These are phyloP conservation scores for Cerastis leucographa DNA, from an alignment of 2,888 invertebrate genomes.

Conservation along the genomic window DNA sequence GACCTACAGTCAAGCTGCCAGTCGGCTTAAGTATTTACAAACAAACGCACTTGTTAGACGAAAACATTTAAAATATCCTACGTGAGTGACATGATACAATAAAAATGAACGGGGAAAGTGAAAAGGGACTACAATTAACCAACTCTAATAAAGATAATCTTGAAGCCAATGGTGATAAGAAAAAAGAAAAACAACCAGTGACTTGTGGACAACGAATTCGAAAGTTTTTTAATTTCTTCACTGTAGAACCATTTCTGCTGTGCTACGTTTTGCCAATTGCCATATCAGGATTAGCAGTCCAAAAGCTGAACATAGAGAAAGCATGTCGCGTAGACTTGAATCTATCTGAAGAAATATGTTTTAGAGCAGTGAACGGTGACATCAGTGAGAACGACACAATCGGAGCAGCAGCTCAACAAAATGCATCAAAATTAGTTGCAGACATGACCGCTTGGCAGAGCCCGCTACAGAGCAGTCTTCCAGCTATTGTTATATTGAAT, in stretches of 20 bases:
- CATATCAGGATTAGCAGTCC: slow-evolving; percentile 90
- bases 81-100: slow-evolving; percentile 54
- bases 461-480: slow-evolving; percentile 89
- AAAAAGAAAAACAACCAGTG: slow-evolving; percentile 52
- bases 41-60: slow-evolving; percentile 59
- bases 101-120: slow-evolving; percentile 70
- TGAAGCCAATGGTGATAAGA: slow-evolving; percentile 46
- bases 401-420: slow-evolving; percentile 78
- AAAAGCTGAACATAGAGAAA: slow-evolving; percentile 90
- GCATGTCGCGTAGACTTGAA: slow-evolving; percentile 89
- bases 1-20: slow-evolving; percentile 45
- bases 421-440: slow-evolving; percentile 85
- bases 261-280: slow-evolving; percentile 92
- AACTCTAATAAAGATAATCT: slow-evolving; percentile 59
- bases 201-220: slow-evolving; percentile 64
- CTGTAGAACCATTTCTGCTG: slow-evolving; percentile 92
- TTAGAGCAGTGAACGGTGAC: slow-evolving; percentile 79
- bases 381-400: slow-evolving; percentile 73
- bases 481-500: slow-evolving; percentile 90
- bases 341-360: slow-evolving; percentile 87
- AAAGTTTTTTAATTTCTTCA: slow-evolving; percentile 82
- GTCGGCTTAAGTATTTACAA: slow-evolving; percentile 57
- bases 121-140: slow-evolving; percentile 66
- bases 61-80: slow-evolving; percentile 17
- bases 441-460: slow-evolving; percentile 90